phyloP scores from a whole-genome alignment of 2,113 vertebrate genomes.

The Mohoua ochrocephala region DNA sequence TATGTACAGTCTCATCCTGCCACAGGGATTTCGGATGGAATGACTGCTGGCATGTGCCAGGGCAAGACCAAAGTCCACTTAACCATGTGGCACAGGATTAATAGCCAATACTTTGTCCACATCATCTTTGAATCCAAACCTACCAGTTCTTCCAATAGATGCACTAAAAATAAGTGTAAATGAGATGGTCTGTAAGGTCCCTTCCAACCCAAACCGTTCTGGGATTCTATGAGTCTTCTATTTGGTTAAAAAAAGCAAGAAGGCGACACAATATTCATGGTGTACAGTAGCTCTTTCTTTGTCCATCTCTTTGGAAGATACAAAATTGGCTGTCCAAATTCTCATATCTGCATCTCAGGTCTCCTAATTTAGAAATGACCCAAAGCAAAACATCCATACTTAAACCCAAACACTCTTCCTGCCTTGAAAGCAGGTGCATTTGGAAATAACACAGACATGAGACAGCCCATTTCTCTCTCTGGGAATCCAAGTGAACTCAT shows the following conservation, averaged over 20 bases:
- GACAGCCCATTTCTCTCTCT: background rate
- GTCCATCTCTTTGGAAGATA: background rate
- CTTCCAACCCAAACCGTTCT: background rate
- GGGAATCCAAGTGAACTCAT: background rate
- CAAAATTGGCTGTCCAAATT: background rate
- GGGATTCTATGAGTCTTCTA: background rate
- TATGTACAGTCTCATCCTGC: background rate
- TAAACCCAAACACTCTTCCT: background rate
- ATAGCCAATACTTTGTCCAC: background rate
- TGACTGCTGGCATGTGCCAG: accelerated
- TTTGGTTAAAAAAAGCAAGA: background rate
- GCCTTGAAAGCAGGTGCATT: background rate
- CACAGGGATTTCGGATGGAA: background rate
- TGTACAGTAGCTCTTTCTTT: background rate
- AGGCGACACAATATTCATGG: background rate
- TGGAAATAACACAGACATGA: background rate
- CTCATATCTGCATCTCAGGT: background rate
- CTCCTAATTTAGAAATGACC: background rate
- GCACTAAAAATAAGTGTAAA: background rate
- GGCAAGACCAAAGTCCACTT: background rate
- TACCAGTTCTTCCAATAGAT: background rate
- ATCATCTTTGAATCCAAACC: background rate
- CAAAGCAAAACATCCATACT: background rate
- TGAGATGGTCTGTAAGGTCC: background rate
- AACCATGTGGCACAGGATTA: background rate